phyloP scores from a whole-genome alignment of 2,797 vertebrate species.

The Sus cebifrons region DNA sequence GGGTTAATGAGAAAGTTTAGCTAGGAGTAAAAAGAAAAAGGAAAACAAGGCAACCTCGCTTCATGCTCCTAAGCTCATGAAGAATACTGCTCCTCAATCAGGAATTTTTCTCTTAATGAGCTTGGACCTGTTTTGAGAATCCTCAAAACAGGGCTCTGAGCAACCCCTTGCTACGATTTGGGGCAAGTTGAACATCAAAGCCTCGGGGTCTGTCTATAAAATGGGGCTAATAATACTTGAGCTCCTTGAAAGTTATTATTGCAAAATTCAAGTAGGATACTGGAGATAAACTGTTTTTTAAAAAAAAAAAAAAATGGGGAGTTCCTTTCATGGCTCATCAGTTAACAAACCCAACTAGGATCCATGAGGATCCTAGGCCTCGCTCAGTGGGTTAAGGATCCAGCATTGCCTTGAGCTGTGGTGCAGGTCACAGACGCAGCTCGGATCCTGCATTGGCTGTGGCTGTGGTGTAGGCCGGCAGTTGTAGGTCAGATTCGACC shows the following conservation, averaged over 20 bases:
- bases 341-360: no score
- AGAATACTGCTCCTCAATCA: not conserved
- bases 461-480: no score
- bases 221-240: slow-evolving; percentile 29
- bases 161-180: not conserved
- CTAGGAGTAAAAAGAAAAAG: not conserved
- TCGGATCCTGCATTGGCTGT: no score
- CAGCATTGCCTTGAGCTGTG: no score
- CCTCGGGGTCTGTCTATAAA: slow-evolving; percentile 18
- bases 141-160: not conserved
- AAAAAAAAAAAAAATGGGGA: not conserved
- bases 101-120: slow-evolving; percentile 1
- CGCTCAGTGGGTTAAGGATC: no score
- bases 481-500: no score
- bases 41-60: not conserved
- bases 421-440: no score
- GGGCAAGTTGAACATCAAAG: not conserved
- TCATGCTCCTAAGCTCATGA: not conserved
- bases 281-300: slow-evolving; percentile 1
- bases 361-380: no score
- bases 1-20: not conserved
- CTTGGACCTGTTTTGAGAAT: not conserved
- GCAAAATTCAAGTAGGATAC: slow-evolving; percentile 21
- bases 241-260: slow-evolving; percentile 50
- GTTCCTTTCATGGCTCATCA: no score